Conservation (phyloP, 2,797 vertebrate genomes). For the Allobates femoralis region DNA sequence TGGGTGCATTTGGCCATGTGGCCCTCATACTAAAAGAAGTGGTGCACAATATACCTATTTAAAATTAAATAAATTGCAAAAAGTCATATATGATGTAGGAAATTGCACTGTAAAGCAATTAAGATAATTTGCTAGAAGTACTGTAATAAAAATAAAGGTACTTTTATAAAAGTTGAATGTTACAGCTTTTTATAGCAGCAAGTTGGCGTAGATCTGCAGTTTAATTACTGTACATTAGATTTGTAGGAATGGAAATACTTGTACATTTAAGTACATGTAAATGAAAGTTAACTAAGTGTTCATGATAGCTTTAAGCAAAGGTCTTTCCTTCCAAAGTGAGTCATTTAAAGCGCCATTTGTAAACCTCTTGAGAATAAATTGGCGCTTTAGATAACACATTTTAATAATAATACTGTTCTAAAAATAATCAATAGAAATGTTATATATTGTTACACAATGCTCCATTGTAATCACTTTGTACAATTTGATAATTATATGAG, state of each 20-base stretch:
- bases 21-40: too few relatives aligned
- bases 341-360: constrained; percentile 55
- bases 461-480: not conserved
- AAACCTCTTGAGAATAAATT: constrained; percentile 33
- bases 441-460: constrained; percentile 1
- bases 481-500: not conserved
- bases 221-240: constrained; percentile 59
- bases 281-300: constrained; percentile 59
- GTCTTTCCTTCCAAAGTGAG: constrained; percentile 41
- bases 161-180: constrained; percentile 39
- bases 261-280: constrained; percentile 58
- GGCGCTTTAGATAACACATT: not conserved
- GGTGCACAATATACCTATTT: constrained; percentile 28
- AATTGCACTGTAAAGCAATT: constrained; percentile 12
- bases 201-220: constrained; percentile 29
- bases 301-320: constrained; percentile 46
- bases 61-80: constrained; percentile 1
- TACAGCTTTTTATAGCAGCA: constrained; percentile 30
- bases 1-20: too few relatives aligned
- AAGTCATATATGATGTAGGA: constrained; percentile 8
- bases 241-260: constrained; percentile 54
- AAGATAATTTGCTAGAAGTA: constrained; percentile 21
- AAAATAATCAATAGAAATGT: not conserved
- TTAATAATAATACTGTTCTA: constrained; percentile 16
- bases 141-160: constrained; percentile 41